Percentiles rank a stretch among this genome's conserved stretches.
These are phyloP conservation scores for Labroides dimidiatus DNA, from an alignment of 2,797 vertebrate genomes.

Conservation along the genomic window DNA sequence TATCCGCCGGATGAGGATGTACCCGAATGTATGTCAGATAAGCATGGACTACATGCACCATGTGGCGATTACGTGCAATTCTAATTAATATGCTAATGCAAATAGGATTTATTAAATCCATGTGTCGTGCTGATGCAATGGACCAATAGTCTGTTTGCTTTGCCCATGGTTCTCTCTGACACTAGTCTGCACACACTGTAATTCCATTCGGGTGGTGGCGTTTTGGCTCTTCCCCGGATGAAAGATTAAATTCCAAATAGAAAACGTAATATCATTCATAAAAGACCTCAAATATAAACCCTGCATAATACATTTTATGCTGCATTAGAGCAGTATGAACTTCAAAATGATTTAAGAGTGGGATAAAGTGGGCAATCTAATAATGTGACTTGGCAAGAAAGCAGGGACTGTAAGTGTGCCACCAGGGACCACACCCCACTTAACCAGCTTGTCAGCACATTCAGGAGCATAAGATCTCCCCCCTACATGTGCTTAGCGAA, in stretches of 20 bases:
- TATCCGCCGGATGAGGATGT: conserved; percentile 32
- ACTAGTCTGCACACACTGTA: conserved; percentile 12
- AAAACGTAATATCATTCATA: conserved; percentile 12
- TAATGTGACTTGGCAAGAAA: conserved; percentile 65
- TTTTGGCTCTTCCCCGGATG: conserved; percentile 16
- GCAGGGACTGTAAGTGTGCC: conserved; percentile 44
- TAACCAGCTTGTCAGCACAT: conserved; percentile 71
- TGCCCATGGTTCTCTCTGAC: conserved; percentile 11
- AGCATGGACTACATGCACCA: conserved; percentile 58
- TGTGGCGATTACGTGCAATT: conserved; percentile 50
- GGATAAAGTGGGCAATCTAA: conserved; percentile 48
- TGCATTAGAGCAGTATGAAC: conserved; percentile 25
- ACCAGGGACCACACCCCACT: conserved; percentile 70
- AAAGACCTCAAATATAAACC: conserved; percentile 5
- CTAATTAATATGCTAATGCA: conserved; percentile 71
- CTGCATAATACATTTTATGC: conserved; percentile 1
- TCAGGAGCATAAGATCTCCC: conserved; percentile 48
- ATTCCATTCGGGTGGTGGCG: conserved; percentile 21
- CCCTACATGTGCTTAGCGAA: conserved; percentile 5
- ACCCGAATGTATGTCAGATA: conserved; percentile 64
- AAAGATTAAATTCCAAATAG: conserved; percentile 15
- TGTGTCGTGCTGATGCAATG: conserved; percentile 52
- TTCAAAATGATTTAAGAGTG: conserved; percentile 33
- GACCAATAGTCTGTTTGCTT: conserved; percentile 31
- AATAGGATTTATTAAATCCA: conserved; percentile 74